Evolutionary conservation across 1,140 invertebrate species (phyloP).

Genomic region (Drosophila kepulauana): DNA sequence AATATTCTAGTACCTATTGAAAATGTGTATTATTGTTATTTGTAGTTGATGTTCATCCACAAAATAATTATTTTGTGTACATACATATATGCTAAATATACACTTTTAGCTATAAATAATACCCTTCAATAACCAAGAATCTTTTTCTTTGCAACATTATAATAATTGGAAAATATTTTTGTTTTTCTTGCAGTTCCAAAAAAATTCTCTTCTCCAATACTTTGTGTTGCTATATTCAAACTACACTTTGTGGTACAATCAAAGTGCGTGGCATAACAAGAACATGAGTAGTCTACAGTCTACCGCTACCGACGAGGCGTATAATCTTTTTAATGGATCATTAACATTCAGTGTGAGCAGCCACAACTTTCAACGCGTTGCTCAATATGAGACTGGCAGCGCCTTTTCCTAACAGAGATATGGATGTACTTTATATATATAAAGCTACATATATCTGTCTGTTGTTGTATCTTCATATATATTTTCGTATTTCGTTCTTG

Average conservation of each 20-base stretch:
- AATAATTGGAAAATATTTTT: background rate
- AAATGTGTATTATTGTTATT: too few relatives aligned
- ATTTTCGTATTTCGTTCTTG: slow-evolving; percentile 30
- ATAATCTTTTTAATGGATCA: slow-evolving; percentile 82
- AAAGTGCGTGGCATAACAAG: slow-evolving; percentile 23
- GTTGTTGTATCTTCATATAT: slow-evolving; percentile 32
- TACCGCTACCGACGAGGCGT: slow-evolving; percentile 55
- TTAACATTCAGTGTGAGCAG: slow-evolving; percentile 70
- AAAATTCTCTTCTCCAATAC: too few relatives aligned
- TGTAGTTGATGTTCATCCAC: too few relatives aligned
- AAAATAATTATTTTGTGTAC: too few relatives aligned
- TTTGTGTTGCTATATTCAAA: background rate
- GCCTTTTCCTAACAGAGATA: slow-evolving; percentile 49
- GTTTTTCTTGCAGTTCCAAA: background rate
- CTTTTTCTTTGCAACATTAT: background rate
- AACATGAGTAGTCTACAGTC: slow-evolving; percentile 38
- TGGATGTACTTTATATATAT: slow-evolving; percentile 7
- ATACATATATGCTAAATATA: too few relatives aligned
- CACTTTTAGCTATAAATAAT: too few relatives aligned
- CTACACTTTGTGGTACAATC: background rate
- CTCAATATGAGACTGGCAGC: slow-evolving; percentile 52
- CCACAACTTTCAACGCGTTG: slow-evolving; percentile 44
- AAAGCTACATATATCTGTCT: slow-evolving; percentile 8
- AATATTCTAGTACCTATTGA: too few relatives aligned
- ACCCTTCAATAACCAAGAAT: too few relatives aligned